Conservation (phyloP, 1,140 invertebrate genomes). For the Papilio machaon region DNA sequence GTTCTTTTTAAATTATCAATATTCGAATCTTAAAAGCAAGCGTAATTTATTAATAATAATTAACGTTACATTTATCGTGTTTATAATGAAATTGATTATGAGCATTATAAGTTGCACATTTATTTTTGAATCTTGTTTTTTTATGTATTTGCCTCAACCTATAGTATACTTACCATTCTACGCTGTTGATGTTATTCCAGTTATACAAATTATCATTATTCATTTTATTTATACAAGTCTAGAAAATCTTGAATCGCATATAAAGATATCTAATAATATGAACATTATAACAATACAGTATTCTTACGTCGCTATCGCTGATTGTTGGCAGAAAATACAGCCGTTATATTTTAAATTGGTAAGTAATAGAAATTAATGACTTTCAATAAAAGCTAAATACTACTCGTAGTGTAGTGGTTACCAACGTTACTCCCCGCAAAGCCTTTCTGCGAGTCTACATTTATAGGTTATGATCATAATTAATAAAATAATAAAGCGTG, state of each 20-base stretch:
- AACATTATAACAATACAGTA: constrained; percentile 9
- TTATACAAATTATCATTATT: constrained; percentile 24
- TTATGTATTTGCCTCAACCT: neutral
- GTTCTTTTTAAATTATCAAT: neutral
- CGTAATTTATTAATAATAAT: neutral
- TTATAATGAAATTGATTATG: neutral
- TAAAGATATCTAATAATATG: neutral
- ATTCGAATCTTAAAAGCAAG: neutral
- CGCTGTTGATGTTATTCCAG: constrained; percentile 9
- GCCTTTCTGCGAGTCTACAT: no score
- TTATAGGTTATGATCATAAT: no score
- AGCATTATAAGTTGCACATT: constrained; percentile 21
- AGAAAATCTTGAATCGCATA: neutral
- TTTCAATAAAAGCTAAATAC: no score
- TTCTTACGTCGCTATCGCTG: constrained; percentile 17
- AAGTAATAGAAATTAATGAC: neutral
- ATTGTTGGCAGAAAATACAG: constrained; percentile 35
- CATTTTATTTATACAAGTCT: constrained; percentile 29
- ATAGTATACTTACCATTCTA: constrained; percentile 10
- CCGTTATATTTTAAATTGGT: constrained; percentile 32
- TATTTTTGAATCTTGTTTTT: constrained; percentile 11
- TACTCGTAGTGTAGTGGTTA: no score
- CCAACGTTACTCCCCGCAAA: no score
- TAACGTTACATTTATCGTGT: neutral
- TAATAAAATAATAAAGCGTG: no score